Conservation (phyloP, 2,797 vertebrate genomes). For the Morus bassanus region DNA sequence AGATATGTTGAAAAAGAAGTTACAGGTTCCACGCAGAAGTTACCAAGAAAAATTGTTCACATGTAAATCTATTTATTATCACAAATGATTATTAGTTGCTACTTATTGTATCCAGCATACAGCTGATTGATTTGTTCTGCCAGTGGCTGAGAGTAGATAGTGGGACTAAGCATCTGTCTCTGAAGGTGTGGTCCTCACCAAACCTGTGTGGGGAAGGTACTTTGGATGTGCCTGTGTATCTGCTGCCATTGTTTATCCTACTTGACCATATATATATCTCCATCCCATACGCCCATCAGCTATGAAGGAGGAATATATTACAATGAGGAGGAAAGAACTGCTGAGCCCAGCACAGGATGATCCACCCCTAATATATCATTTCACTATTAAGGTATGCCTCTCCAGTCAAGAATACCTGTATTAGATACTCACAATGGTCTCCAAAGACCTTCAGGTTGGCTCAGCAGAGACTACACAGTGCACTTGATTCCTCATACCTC, state of each 20-base stretch:
- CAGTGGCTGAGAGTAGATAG: background rate
- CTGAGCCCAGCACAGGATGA: background rate
- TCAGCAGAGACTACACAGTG: background rate
- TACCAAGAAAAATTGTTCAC: background rate
- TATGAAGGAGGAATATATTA: background rate
- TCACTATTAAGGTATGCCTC: background rate
- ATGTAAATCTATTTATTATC: background rate
- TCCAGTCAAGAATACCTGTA: background rate
- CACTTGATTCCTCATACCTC: background rate
- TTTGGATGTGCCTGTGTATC: background rate
- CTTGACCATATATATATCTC: background rate
- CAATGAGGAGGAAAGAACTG: background rate
- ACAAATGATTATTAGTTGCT: background rate
- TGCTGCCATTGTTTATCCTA: background rate
- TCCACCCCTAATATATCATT: background rate
- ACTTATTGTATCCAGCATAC: background rate
- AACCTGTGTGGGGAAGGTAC: background rate
- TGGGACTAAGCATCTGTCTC: background rate
- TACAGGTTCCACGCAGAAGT: background rate
- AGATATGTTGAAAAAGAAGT: background rate
- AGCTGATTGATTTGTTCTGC: background rate
- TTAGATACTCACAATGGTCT: background rate
- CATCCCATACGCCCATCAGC: background rate
- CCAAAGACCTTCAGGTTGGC: background rate
- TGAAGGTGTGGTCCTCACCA: background rate